phyloP scores from a whole-genome alignment of 2,888 invertebrate species.

The Chrysolina oricalcia region DNA sequence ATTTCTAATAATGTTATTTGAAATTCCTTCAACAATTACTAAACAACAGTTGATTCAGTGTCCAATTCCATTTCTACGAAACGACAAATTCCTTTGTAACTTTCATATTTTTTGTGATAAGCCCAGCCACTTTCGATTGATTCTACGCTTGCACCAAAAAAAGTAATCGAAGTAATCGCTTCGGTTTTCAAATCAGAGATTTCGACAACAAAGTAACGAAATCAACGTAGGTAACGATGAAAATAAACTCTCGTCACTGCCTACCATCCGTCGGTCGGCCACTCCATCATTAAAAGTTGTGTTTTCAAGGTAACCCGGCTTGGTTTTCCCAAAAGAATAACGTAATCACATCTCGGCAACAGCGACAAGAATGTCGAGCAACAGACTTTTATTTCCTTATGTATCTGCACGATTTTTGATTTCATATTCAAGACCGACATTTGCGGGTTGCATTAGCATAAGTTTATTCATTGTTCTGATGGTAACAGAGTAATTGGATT shows the following conservation, averaged over 20 bases:
- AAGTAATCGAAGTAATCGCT: not conserved
- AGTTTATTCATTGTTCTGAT: not conserved
- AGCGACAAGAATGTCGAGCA: slow-evolving; percentile 44
- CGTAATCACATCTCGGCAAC: slow-evolving; percentile 55
- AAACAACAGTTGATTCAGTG: too few species aligned
- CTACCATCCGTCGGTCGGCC: not conserved
- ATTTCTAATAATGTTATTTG: too few species aligned
- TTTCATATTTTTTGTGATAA: too few species aligned
- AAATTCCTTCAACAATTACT: too few species aligned
- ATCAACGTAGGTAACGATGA: not conserved
- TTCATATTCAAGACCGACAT: slow-evolving; percentile 32
- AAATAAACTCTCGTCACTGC: slow-evolving; percentile 10
- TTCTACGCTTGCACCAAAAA: not conserved
- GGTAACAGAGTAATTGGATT: slow-evolving; percentile 1
- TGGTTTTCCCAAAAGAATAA: slow-evolving; percentile 60
- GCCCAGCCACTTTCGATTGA: not conserved
- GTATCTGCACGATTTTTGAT: slow-evolving; percentile 33
- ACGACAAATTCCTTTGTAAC: too few species aligned
- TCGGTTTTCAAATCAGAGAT: not conserved
- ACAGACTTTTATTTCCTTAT: slow-evolving; percentile 39
- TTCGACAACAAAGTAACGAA: not conserved
- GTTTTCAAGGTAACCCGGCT: slow-evolving; percentile 53
- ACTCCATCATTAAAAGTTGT: slow-evolving; percentile 42
- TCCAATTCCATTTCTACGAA: too few species aligned
- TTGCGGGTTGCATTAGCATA: not conserved